Evolutionary conservation across 1,140 invertebrate species (phyloP).

Genomic region (Asobara japonica): DNA sequence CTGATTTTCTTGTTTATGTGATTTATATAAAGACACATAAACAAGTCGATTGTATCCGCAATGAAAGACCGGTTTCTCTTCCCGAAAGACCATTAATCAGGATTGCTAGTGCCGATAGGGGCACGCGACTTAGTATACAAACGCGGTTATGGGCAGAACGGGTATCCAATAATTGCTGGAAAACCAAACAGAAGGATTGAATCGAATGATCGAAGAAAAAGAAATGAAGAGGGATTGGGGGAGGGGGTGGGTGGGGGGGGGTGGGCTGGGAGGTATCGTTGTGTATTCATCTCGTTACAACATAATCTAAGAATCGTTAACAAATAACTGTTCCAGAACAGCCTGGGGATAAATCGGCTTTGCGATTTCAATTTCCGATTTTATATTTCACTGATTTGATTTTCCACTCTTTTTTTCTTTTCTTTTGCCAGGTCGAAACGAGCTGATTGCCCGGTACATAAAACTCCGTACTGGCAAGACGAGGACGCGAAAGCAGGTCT

Average conservation of each 20-base stretch:
- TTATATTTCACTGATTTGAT: slow-evolving; percentile 18
- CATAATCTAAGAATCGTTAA: background rate
- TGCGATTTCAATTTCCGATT: background rate
- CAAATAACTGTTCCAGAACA: background rate
- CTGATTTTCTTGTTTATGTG: slow-evolving; percentile 4
- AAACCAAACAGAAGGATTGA: slow-evolving; percentile 1
- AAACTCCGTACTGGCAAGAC: slow-evolving; percentile 99
- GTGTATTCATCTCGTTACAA: slow-evolving; percentile 4
- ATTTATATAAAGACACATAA: slow-evolving; percentile 15
- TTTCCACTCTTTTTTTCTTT: slow-evolving; percentile 56
- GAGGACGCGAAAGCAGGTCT: slow-evolving; percentile 98
- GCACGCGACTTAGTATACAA: slow-evolving; percentile 22
- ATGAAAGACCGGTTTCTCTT: slow-evolving; percentile 22
- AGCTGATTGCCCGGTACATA: slow-evolving; percentile 99
- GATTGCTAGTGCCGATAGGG: slow-evolving; percentile 11
- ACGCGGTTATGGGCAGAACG: background rate
- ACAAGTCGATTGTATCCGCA: slow-evolving; percentile 10
- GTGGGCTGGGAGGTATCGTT: background rate
- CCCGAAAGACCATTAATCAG: slow-evolving; percentile 23
- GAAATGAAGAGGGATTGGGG: no score
- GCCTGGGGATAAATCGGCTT: background rate
- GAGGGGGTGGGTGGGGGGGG: no score
- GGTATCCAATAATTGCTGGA: slow-evolving; percentile 21
- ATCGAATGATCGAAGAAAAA: background rate
- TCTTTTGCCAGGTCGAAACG: slow-evolving; percentile 99